Base-by-base conservation (phyloP, 2,113 vertebrate genomes). In the Corydoras maculifer region DNA sequence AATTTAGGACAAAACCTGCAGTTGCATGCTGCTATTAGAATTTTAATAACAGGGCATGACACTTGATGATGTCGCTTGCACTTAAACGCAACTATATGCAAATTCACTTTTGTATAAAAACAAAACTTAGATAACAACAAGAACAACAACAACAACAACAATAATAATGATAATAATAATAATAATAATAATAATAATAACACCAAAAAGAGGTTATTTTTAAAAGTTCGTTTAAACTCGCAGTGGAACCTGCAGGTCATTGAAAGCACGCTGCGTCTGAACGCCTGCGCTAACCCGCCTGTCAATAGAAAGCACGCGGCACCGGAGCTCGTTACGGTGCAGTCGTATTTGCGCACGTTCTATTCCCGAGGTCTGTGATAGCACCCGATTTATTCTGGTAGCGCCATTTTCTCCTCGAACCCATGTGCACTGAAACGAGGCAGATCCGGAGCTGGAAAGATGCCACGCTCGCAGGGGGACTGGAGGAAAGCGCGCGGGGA, bases 341-440 rank as follows among this genome's bases (percentile, higher is more conserved):
- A 10, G 10, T 10, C 9, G 10, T 2, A 2, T 53, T 53, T 53
- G 13, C 51, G 13, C 51, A 57, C 54, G 6, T n/a, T n/a, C 54
- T 57, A 57, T 57, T 57, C 12, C 14, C 14, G 7, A 8, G 51
- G 14, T n/a, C 54, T 15, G 15, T n/a, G 54, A 57, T 57, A 57
- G 54, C 1, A n/a, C 53, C 7, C 35, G 67, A 30, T 59, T 25
- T 18, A 30, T n/a, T 59, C 55, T 69, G 57, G 83, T 82, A 88
- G 87, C 90, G 90, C 90, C 90, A 91, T 91, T 91, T 91, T 90
- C 87, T 86, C 85, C 84, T 83, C 83, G 82, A 86, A 84, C 75
- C 84, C 90, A 85, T 84, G 85, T 84, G 88, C 87, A 86, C 85
- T 80, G 84, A 85, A 82, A 86, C 83, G 86, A 82, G 51, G 72